Conservation (phyloP, 1,140 invertebrate genomes). For the Drosophila virilis region DNA sequence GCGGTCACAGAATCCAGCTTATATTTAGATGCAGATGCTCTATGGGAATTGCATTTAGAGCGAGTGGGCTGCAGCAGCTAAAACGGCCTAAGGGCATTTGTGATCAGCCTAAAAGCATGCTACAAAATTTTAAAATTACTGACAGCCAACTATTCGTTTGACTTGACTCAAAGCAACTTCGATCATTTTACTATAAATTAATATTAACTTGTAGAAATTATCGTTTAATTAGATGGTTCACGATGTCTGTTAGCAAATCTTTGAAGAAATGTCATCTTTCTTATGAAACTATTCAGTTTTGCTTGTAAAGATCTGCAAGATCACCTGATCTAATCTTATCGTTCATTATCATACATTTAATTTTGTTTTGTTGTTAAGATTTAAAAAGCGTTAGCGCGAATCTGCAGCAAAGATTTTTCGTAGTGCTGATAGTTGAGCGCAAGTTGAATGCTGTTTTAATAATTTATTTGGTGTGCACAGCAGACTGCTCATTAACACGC, state of each 20-base stretch:
- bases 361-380: too few species aligned
- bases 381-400: too few species aligned
- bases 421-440: constrained; percentile 46
- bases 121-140: constrained; percentile 7
- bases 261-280: too few species aligned
- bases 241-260: too few species aligned
- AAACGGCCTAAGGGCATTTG: background rate
- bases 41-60: constrained; percentile 4
- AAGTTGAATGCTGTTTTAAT: constrained; percentile 70
- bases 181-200: too few species aligned
- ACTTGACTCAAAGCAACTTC: background rate
- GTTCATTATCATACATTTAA: too few species aligned
- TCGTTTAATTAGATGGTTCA: too few species aligned
- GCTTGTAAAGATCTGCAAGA: too few species aligned
- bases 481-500: constrained; percentile 77
- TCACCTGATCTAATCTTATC: too few species aligned
- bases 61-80: background rate
- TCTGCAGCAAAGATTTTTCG: constrained; percentile 19
- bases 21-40: constrained; percentile 8
- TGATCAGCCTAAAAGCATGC: constrained; percentile 47
- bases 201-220: too few species aligned
- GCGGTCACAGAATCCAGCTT: constrained; percentile 36
- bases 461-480: constrained; percentile 75
- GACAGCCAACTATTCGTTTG: background rate
- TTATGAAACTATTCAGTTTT: too few species aligned